Conservation (phyloP, 2,797 vertebrate genomes). For the Rhinoraja longicauda region DNA sequence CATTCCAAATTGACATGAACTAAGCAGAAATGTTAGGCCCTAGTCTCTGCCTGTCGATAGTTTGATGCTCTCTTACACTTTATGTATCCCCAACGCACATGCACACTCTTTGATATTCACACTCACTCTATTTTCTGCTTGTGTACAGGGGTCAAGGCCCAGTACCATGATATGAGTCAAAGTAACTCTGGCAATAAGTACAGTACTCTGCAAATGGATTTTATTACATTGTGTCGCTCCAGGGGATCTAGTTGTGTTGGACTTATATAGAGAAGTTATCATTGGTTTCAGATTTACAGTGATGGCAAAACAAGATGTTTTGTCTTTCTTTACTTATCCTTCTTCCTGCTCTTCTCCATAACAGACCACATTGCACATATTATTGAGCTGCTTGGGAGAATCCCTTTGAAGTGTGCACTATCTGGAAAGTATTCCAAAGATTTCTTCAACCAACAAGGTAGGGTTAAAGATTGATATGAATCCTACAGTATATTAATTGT, state of each 20-base stretch:
- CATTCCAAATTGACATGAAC: neutral
- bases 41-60: neutral
- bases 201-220: neutral
- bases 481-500: neutral
- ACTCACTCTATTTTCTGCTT: neutral
- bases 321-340: neutral
- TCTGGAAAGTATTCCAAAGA: slow-evolving; percentile 68
- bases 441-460: slow-evolving; percentile 73
- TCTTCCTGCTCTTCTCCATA: slow-evolving; percentile 30
- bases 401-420: slow-evolving; percentile 61
- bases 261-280: neutral
- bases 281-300: neutral
- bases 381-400: slow-evolving; percentile 71
- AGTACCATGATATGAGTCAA: neutral
- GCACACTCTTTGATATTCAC: neutral
- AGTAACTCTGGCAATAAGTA: neutral
- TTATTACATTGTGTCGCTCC: neutral
- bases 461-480: slow-evolving; percentile 18
- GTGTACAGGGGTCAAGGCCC: neutral
- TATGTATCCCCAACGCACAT: neutral
- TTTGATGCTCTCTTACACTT: neutral
- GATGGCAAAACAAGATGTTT: neutral
- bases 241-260: neutral
- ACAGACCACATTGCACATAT: slow-evolving; percentile 75
- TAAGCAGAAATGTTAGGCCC: neutral